Evolutionary conservation across 2,113 vertebrate genomes (phyloP), one percentile per base, ranked within the genome.

Genomic region (Neotragus pygmaeus): DNA sequence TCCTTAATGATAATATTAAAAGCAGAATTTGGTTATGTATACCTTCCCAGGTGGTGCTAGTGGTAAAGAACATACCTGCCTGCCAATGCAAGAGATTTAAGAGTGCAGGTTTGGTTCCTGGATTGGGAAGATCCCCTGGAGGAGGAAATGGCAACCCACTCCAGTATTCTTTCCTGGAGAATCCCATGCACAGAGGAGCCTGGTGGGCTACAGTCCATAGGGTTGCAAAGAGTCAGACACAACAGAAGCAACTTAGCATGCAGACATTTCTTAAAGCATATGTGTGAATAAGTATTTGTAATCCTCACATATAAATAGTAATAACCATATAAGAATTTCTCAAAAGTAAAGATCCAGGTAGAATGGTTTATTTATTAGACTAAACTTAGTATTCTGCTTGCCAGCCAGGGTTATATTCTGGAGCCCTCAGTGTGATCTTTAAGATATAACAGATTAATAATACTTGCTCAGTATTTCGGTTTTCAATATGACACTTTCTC

Each of bases 381-480:
- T 81, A 51, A 89, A 81, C 13, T 73, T 39, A 92, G 6, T 49
- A 57, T 80, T 96, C 70, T 90, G 33, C 7, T 94, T 91, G 3
- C 43, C 93, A 96, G 21, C 43, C 58, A 95, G 10, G 4, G 25
- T 55, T 93, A 66, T 88, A 62, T 84, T 94, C 55, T 77, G 36
- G 81, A 95, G 17, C 1, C 13, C 0, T 88, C 10, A 3, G 17
- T 45, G 6, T 90, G 27, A 2, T 90, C 55, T 95, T 96, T 64
- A 91, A 93, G 33, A 66, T 75, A 25, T 3, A 36, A 78, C 17
- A 75, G 77, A 7, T 87, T 58, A 95, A 58, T 83, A 78, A 43
- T 96, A 60, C 78, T 91, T 96, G 23, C 7, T 94, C 14, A 33
- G 17, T 64, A 93, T 33, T 49, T 95, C 39, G 84, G 2, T 93